Evolutionary conservation across 2,113 vertebrate species (phyloP).

Genomic region (Pollimyrus isidori): DNA sequence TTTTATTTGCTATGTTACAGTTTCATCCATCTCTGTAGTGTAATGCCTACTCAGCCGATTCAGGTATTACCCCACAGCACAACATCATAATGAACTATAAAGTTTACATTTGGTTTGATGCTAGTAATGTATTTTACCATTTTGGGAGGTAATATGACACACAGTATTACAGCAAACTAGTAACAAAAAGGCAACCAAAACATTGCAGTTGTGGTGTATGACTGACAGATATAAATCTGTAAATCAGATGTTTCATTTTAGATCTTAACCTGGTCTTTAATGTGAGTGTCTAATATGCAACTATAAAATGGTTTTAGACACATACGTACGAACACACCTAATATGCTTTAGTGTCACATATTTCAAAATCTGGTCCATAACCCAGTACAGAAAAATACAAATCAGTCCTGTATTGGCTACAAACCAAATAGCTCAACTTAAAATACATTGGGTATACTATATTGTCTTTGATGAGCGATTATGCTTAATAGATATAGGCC

Average conservation of each 20-base stretch:
- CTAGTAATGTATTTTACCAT: background rate
- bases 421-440: background rate
- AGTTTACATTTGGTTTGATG: background rate
- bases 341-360: background rate
- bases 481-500: background rate
- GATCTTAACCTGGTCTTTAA: background rate
- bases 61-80: background rate
- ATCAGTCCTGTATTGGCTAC: background rate
- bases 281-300: background rate
- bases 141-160: background rate
- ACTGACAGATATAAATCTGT: background rate
- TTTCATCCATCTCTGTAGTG: background rate
- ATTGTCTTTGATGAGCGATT: slow-evolving; percentile 6
- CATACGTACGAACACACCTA: background rate
- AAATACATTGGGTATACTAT: background rate
- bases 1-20: background rate
- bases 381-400: background rate
- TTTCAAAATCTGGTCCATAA: background rate
- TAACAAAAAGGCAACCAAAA: background rate
- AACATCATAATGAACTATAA: background rate
- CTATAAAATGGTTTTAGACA: background rate
- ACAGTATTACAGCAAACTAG: background rate
- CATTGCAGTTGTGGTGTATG: background rate
- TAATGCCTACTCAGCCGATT: background rate
- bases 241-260: background rate